Base-by-base conservation (phyloP, 1,140 invertebrate species). In the Drosophila micromelanica region DNA sequence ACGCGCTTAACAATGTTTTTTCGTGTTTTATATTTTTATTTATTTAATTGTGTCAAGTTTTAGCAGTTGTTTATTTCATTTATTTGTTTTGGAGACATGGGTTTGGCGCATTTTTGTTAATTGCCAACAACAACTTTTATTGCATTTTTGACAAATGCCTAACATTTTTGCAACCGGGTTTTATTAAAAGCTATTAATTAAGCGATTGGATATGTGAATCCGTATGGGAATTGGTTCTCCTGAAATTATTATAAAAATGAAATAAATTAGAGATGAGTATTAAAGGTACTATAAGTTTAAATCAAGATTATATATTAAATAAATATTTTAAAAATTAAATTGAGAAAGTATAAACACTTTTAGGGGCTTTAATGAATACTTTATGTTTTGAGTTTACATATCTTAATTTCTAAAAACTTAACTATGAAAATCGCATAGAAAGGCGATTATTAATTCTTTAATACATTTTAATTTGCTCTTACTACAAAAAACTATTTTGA, bases 111-210 rank as follows among this genome's bases (percentile, higher is more conserved):
- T 54, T 76, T 69, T 63, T 35, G 46, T 23, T 15, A 56, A 54
- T 42, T 70, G 59, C 67, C 80, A 76, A 80, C 68, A 76, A 73
- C 48, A 49, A 52, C 71, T 70, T 70, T 43, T 71, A 73, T 65
- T 68, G 55, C 49, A 57, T 59, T 70, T 76, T 17, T 60, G 62
- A 38, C 35, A 12, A 73, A 20, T 48, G 42, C 42, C 73, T 37
- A 80, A 70, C 80, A 84, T 84, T 62, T 70, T 85, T 65, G 38
- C 48, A 48, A 40, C 13, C 69, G 20, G 15, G 70, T 30, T 49
- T 42, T 4, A 12, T 27, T 55, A n/a, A 52, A 46, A 57, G 56
- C 13, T 69, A 37, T 38, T 73, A 73, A 64, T 74, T 70, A 55
- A 64, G 56, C 48, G 46, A 23, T 32, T 59, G 32, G 73, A 70